Evolutionary conservation across 2,113 vertebrate genomes (phyloP), one percentile per base, ranked within the genome.

Genomic region (Polyodon spathula): DNA sequence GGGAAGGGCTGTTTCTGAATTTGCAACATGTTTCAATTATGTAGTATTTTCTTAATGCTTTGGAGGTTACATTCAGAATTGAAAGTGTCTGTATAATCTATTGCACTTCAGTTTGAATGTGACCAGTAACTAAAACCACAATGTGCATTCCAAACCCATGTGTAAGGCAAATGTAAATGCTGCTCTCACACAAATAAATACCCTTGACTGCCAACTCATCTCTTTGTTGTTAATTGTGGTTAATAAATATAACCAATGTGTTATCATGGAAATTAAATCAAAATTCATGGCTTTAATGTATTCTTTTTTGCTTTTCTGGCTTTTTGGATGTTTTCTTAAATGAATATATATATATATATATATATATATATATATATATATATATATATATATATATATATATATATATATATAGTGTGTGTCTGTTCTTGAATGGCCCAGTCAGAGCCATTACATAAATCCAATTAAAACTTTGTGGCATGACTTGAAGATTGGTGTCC

Each of bases 181-280:
- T 50, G 12, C 15, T n/a, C 48, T 12, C 12, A 14, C 48, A n/a
- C 48, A 50, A 50, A 50, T 50, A 12, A 50, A 5, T 50, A 50
- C 5, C 48, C 9, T 50, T 14, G 7, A 12, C 42, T 44, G 42
- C 42, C 42, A 44, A 4, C 7, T 70, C 64, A 74, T 78, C 48
- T 65, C 38, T 70, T 68, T 50, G 40, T 57, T 63, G 48, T 60
- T 76, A 40, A 37, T 63, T 76, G 54, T 52, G 63, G 62, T 71
- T 73, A 60, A 73, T 7, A 68, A 16, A 54, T 60, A 43, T 27
- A 65, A 69, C 68, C 37, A 12, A 70, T 68, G 76, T 60, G 63
- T 6, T 67, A 46, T 9, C 37, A 58, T 68, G 51, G 11, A 37
- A 55, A 9, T 5, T n/a, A 6, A 50, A 10, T 50, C 48, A 5